A percentile compares a stretch with the other conserved stretches of the same genome.
Evolutionary conservation across 2,113 vertebrate genomes (phyloP).

Genomic region (Nerophis lumbriciformis): DNA sequence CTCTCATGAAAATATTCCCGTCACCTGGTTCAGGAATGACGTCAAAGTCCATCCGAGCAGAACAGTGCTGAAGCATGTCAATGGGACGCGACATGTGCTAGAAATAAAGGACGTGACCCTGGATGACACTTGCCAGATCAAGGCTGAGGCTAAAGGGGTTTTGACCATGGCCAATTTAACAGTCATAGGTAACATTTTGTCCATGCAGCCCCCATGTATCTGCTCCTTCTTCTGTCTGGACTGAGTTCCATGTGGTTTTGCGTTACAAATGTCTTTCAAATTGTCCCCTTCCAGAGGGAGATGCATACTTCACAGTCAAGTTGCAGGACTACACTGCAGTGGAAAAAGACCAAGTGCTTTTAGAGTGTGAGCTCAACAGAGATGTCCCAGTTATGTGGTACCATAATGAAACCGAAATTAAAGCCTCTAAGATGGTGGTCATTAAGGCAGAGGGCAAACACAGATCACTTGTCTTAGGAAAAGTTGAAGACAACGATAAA

Average conservation of each 20-base stretch:
- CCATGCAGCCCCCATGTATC: background rate
- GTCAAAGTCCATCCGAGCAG: constrained; percentile 90
- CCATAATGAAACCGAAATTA: constrained; percentile 85
- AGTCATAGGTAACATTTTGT: constrained; percentile 84
- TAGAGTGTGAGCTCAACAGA: constrained; percentile 94
- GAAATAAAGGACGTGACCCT: constrained; percentile 90
- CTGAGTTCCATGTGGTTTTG: background rate
- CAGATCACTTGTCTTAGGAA: constrained; percentile 84
- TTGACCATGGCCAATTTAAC: constrained; percentile 85
- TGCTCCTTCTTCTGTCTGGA: background rate
- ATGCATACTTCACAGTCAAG: constrained; percentile 94
- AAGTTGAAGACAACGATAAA: constrained; percentile 79
- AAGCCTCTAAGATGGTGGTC: constrained; percentile 79
- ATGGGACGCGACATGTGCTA: constrained; percentile 85
- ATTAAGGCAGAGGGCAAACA: constrained; percentile 82
- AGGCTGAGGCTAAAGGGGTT: constrained; percentile 86
- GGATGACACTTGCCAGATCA: constrained; percentile 94
- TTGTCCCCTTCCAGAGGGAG: constrained; percentile 80
- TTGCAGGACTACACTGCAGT: constrained; percentile 91
- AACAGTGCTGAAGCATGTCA: constrained; percentile 78
- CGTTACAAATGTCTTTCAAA: constrained; percentile 23
- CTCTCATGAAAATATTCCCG: constrained; percentile 86
- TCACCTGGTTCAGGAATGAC: constrained; percentile 95
- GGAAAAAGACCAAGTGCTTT: constrained; percentile 86
- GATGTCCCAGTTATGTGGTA: constrained; percentile 96